phyloP scores from a whole-genome alignment of 2,888 invertebrate genomes.

The Diaphora mendica region DNA sequence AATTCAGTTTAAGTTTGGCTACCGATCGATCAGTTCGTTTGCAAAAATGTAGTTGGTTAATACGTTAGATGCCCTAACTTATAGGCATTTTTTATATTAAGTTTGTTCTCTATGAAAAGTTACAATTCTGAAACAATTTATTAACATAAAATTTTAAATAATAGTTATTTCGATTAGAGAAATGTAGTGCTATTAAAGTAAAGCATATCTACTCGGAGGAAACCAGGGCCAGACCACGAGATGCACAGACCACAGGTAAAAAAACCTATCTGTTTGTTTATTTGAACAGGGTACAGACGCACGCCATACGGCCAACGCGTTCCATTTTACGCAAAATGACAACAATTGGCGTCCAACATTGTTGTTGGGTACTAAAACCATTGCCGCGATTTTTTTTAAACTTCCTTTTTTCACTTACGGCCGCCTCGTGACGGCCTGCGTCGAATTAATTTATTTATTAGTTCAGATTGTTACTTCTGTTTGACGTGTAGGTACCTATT shows the following conservation, averaged over 20 bases:
- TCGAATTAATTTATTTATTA: conserved; percentile 62
- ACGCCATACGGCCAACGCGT: conserved; percentile 76
- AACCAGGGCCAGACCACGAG: conserved; percentile 39
- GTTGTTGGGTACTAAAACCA: conserved; percentile 75
- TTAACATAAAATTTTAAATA: background rate
- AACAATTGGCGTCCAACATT: conserved; percentile 74
- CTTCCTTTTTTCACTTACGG: conserved; percentile 56
- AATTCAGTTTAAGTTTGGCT: conserved; percentile 44
- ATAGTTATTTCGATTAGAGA: background rate
- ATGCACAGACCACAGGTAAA: conserved; percentile 52
- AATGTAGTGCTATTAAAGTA: conserved; percentile 21
- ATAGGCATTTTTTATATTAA: background rate
- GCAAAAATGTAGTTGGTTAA: conserved; percentile 26
- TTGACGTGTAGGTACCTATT: conserved; percentile 6
- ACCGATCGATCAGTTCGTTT: conserved; percentile 43
- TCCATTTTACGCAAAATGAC: conserved; percentile 79
- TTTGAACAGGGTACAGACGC: conserved; percentile 69
- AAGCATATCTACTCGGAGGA: conserved; percentile 25
- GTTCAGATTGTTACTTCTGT: conserved; percentile 39
- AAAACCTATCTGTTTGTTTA: conserved; percentile 67
- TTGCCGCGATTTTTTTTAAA: conserved; percentile 59
- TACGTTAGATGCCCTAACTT: background rate
- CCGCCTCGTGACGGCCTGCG: conserved; percentile 49
- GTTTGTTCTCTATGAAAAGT: background rate
- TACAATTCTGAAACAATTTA: background rate